Percentiles rank a stretch among this genome's conserved stretches.
Conservation (phyloP, 2,888 invertebrate species). For the Torymus texanus region DNA sequence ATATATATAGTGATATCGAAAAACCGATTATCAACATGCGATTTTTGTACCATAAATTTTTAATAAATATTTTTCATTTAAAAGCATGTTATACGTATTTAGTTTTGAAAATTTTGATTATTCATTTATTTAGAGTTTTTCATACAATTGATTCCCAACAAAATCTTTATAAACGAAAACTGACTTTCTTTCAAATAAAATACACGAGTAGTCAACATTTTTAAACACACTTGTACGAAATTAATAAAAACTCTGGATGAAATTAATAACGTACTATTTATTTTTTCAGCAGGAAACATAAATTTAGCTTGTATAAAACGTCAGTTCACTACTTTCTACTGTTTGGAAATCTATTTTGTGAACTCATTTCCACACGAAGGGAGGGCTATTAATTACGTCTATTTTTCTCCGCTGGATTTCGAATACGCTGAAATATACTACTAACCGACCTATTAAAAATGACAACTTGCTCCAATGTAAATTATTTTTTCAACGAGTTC, state of each 20-base stretch:
- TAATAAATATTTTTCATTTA: too few species aligned
- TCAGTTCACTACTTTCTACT: not conserved
- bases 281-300: conserved; percentile 18
- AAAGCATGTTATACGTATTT: too few species aligned
- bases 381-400: conserved; percentile 46
- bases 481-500: not conserved
- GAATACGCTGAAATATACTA: conserved; percentile 8
- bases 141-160: too few species aligned
- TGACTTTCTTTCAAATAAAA: too few species aligned
- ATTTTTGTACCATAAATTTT: too few species aligned
- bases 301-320: conserved; percentile 19
- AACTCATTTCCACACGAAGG: conserved; percentile 36
- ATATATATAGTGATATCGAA: too few species aligned
- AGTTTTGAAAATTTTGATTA: not conserved
- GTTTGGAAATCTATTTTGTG: conserved; percentile 32
- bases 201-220: not conserved
- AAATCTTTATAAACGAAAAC: too few species aligned
- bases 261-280: conserved; percentile 11
- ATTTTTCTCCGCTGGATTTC: conserved; percentile 30
- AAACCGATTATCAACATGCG: too few species aligned
- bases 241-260: not conserved
- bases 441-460: conserved; percentile 32
- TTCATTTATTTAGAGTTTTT: too few species aligned
- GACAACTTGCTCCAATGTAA: conserved; percentile 15
- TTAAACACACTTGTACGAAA: not conserved